Evolutionary conservation across 2,113 vertebrate genomes (phyloP).

Genomic region (Caretta caretta): DNA sequence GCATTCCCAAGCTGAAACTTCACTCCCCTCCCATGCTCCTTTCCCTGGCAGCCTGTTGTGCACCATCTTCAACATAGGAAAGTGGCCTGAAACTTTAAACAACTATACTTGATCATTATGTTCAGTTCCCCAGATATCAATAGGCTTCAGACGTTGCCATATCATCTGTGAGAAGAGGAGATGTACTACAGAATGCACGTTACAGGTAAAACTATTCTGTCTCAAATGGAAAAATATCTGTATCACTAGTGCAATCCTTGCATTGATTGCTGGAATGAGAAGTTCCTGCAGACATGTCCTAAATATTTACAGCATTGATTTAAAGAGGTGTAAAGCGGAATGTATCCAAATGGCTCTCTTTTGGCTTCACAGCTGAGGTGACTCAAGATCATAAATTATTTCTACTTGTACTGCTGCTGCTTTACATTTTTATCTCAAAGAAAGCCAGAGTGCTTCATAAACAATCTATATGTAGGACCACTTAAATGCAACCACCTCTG

Average conservation of each 20-base stretch:
- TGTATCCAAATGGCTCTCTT: background rate
- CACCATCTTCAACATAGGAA: background rate
- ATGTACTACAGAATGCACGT: background rate
- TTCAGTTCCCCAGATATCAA: background rate
- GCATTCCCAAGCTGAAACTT: too few relatives aligned
- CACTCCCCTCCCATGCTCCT: too few relatives aligned
- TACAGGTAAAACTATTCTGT: constrained; percentile 23
- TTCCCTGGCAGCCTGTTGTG: rapidly evolving
- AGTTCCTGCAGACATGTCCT: constrained; percentile 14
- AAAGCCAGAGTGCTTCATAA: background rate
- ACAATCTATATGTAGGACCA: background rate
- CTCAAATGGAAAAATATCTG: constrained; percentile 23
- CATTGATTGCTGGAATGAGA: constrained; percentile 53
- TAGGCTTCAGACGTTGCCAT: constrained; percentile 23
- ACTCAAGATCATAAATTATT: constrained; percentile 39
- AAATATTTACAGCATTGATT: constrained; percentile 10
- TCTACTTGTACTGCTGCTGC: constrained; percentile 26
- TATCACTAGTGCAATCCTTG: constrained; percentile 14
- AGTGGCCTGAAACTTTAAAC: background rate
- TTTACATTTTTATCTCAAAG: background rate
- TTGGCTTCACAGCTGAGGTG: background rate
- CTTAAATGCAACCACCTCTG: background rate
- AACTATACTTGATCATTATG: background rate
- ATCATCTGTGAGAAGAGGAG: background rate
- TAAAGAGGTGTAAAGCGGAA: constrained; percentile 27